phyloP scores from a whole-genome alignment of 2,888 invertebrate species.

The Hoplodrina ambigua region DNA sequence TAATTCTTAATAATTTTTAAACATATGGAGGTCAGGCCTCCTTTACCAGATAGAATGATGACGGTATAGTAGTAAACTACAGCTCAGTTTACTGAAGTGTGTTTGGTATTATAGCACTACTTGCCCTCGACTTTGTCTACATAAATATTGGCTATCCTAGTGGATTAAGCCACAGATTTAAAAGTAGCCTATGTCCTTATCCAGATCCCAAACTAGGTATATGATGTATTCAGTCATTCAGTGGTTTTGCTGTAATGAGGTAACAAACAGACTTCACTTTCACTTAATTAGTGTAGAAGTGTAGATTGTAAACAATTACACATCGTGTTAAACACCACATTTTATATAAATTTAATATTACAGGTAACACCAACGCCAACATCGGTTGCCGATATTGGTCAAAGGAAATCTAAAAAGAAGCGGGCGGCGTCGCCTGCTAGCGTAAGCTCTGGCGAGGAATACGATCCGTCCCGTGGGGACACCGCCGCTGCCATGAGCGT shows the following conservation, averaged over 20 bases:
- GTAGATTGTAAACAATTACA: constrained; percentile 13
- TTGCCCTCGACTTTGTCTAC: no score
- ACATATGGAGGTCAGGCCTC: no score
- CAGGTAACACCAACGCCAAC: constrained; percentile 78
- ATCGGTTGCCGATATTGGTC: constrained; percentile 83
- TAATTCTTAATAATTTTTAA: neutral
- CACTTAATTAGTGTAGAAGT: no score
- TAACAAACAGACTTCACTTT: no score
- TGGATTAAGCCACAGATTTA: no score
- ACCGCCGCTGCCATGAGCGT: constrained; percentile 84
- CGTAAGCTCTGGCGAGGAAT: constrained; percentile 88
- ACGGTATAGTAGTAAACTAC: neutral
- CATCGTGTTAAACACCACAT: neutral
- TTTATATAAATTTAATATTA: constrained; percentile 23
- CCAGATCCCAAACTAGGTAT: no score
- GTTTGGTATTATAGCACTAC: no score
- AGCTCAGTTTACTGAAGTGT: neutral
- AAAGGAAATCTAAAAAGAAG: constrained; percentile 86
- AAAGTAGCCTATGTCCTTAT: no score
- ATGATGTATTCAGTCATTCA: no score
- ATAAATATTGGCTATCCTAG: no score
- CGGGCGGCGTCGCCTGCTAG: constrained; percentile 83
- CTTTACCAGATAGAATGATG: no score
- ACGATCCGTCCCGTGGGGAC: constrained; percentile 84
- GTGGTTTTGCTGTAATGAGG: no score